Evolutionary conservation across 1,140 invertebrate species (phyloP).

Genomic region (Drosophila equinoxialis): DNA sequence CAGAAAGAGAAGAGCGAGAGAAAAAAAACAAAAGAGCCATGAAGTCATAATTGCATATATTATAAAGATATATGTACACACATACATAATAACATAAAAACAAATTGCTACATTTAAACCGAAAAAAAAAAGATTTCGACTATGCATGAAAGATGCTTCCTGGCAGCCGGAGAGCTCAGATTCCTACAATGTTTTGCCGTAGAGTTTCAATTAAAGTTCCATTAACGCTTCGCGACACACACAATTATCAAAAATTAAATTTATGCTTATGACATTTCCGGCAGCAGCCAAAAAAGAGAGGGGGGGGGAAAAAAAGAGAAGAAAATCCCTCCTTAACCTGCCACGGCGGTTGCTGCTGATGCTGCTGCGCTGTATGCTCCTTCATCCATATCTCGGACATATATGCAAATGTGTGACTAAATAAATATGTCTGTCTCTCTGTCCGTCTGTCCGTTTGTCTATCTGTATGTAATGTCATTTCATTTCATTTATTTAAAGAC

Average conservation of each 20-base stretch:
- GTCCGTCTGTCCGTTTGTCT: conserved; percentile 42
- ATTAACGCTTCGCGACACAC: conserved; percentile 79
- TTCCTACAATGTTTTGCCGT: neutral
- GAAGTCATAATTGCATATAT: conserved; percentile 41
- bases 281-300: conserved; percentile 33
- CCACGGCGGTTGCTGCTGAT: neutral
- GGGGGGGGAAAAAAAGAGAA: too few species aligned
- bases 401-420: conserved; percentile 46
- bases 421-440: conserved; percentile 21
- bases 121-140: neutral
- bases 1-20: too few species aligned
- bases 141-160: conserved; percentile 19
- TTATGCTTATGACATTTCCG: conserved; percentile 79
- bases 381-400: neutral
- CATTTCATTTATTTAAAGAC: conserved; percentile 73
- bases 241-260: conserved; percentile 80
- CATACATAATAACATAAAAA: conserved; percentile 16
- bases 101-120: conserved; percentile 14
- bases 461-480: conserved; percentile 11
- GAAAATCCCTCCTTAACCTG: neutral
- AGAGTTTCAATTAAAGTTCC: conserved; percentile 78
- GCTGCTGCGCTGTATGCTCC: neutral
- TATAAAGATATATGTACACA: neutral
- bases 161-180: neutral
- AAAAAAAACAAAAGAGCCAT: conserved; percentile 31